Conservation (phyloP, 2,888 invertebrate genomes). For the Enoplolaimus lenunculus region DNA sequence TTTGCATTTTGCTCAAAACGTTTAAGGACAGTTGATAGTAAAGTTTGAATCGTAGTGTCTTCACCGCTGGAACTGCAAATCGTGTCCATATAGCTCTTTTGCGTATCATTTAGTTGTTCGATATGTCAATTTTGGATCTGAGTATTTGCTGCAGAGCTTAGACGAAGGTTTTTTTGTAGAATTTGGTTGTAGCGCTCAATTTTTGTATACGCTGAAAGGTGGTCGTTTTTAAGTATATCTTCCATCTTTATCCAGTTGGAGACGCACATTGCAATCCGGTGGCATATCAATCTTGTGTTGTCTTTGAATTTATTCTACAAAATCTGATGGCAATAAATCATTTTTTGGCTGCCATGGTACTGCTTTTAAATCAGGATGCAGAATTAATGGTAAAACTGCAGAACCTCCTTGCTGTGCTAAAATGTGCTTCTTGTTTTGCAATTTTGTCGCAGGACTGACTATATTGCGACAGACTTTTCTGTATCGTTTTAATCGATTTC, state of each 20-base stretch:
- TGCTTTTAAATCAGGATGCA: not conserved
- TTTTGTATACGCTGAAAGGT: not conserved
- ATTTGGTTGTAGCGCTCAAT: not conserved
- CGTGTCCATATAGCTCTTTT: too few species aligned
- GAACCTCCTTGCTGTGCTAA: not conserved
- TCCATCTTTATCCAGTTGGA: constrained; percentile 3
- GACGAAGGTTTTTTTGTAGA: not conserved
- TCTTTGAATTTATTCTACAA: not conserved
- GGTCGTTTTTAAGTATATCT: not conserved
- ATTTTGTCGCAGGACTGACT: not conserved
- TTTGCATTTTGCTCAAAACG: not conserved
- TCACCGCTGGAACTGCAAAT: too few species aligned
- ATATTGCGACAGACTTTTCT: not conserved
- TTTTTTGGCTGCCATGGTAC: constrained; percentile 8
- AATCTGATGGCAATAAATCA: not conserved
- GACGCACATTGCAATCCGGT: not conserved
- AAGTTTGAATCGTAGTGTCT: too few species aligned
- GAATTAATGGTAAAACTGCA: not conserved
- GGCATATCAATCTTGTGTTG: not conserved
- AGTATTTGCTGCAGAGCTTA: too few species aligned
- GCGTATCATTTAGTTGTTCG: too few species aligned
- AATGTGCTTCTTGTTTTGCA: not conserved
- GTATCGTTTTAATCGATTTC: not conserved
- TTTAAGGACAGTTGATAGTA: too few species aligned
- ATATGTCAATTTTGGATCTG: too few species aligned